Evolutionary conservation across 1,140 invertebrate species (phyloP), one percentile per base, ranked within the genome.

Genomic region (Berghia stephanieae): DNA sequence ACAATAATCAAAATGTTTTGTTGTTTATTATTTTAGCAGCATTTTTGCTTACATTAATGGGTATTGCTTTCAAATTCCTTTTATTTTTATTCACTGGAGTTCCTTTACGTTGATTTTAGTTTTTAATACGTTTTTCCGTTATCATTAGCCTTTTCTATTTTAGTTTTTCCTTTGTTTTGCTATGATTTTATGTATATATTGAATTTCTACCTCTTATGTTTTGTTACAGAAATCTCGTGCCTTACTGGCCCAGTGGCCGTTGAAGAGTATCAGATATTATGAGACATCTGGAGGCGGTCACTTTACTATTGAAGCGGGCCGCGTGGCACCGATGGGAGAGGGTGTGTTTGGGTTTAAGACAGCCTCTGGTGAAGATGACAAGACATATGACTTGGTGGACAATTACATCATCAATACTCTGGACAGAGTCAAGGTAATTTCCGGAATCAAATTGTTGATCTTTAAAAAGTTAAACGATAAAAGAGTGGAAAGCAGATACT

Each of bases 241-340:
- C 46, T 76, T 88, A 8, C 70, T 88, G 31, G 86, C 85, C 0
- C 86, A 88, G 67, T 88, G 86, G 86, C 86, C 86, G 18, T 71
- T 88, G 42, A 88, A 87, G 77, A 86, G 86, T 78, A 83, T 88
- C 16, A 80, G 86, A 4, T 86, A 79, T 44, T 88, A 86, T 79
- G 85, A 88, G 80, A 83, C 81, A 21, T 82, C 82, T 16, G 83
- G 82, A 27, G 60, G 79, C 44, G 86, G 86, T 18, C 79, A 83
- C 38, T 83, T 88, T 42, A 80, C 80, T 49, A 63, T 88, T 40
- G 84, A 87, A 69, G 83, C 85, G 0, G 86, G 86, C 0, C 78
- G 82, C 31, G 82, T 85, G 1, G 86, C 86, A 13, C 86, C 86
- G 8, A 87, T 88, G 86, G 86, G 86, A 24, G 86, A 87, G 67